Percentiles rank a stretch among this genome's conserved stretches.
Conservation (phyloP, 2,888 invertebrate genomes). For the Phymatocera aterrima region DNA sequence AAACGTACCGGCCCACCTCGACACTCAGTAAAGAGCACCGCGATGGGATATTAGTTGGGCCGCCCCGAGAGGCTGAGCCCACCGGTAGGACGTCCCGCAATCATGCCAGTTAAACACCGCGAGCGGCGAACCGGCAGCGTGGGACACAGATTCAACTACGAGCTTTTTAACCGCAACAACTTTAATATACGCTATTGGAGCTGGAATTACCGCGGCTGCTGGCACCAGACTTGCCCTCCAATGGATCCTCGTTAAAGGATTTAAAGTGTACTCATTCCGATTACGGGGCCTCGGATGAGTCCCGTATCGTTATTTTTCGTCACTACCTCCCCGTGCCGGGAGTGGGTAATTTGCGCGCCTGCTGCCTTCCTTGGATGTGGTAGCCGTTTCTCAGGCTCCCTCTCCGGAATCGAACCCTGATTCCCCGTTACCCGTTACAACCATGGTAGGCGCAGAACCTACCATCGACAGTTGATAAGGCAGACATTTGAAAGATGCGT, state of each 20-base stretch:
- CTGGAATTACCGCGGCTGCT: neutral
- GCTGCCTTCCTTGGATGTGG: constrained; percentile 85
- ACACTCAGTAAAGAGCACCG: constrained; percentile 74
- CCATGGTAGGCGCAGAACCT: constrained; percentile 82
- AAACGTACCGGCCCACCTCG: constrained; percentile 77
- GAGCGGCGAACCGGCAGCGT: constrained; percentile 69
- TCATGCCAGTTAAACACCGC: constrained; percentile 67
- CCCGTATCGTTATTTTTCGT: constrained; percentile 80
- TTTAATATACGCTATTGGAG: neutral
- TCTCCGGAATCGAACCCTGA: constrained; percentile 86
- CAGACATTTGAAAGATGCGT: constrained; percentile 82
- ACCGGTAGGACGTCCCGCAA: constrained; percentile 65
- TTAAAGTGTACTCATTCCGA: constrained; percentile 64
- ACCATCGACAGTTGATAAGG: constrained; percentile 83
- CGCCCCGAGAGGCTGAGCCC: constrained; percentile 60
- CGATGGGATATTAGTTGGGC: constrained; percentile 67
- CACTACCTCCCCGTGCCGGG: constrained; percentile 80
- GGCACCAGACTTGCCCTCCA: constrained; percentile 63
- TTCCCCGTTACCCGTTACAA: constrained; percentile 85
- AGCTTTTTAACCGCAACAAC: neutral
- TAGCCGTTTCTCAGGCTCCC: constrained; percentile 84
- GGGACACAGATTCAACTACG: constrained; percentile 66
- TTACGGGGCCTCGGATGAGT: constrained; percentile 78
- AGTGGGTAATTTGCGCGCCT: constrained; percentile 83
- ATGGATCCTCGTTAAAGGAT: constrained; percentile 78